phyloP scores from a whole-genome alignment of 2,113 vertebrate genomes.

The Anhinga anhinga region DNA sequence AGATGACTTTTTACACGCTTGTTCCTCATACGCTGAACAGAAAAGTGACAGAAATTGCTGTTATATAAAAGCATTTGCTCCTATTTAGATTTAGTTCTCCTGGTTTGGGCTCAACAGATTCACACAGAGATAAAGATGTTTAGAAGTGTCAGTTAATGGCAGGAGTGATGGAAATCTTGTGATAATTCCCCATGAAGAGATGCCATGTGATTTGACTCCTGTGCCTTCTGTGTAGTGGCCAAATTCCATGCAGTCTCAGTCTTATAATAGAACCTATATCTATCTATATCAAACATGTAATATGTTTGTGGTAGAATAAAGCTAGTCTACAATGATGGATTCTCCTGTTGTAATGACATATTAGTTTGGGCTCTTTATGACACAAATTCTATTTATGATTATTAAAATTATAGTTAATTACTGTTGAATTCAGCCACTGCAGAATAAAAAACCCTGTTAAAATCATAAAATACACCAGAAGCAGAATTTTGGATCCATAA shows the following conservation, averaged over 20 bases:
- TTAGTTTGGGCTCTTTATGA: not conserved
- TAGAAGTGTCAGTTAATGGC: not conserved
- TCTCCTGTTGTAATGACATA: not conserved
- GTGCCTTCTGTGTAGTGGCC: not conserved
- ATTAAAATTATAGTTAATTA: not conserved
- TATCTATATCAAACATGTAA: not conserved
- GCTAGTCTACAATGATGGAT: not conserved
- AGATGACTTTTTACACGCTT: not conserved
- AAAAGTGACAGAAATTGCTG: not conserved
- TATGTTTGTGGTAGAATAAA: not conserved
- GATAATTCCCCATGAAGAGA: not conserved
- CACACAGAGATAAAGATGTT: not conserved
- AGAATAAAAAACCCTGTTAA: not conserved
- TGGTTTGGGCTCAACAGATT: not conserved
- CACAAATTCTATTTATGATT: not conserved
- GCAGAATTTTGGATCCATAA: conserved; percentile 33
- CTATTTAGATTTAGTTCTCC: not conserved
- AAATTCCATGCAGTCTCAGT: not conserved
- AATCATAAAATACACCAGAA: conserved; percentile 16
- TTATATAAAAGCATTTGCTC: not conserved
- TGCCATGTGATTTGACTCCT: not conserved
- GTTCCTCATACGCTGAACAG: not conserved
- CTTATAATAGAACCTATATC: not conserved
- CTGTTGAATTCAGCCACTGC: not conserved
- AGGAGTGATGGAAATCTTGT: not conserved